Evolutionary conservation across 2,797 vertebrate species (phyloP).

Genomic region (Lindbergichthys nudifrons): DNA sequence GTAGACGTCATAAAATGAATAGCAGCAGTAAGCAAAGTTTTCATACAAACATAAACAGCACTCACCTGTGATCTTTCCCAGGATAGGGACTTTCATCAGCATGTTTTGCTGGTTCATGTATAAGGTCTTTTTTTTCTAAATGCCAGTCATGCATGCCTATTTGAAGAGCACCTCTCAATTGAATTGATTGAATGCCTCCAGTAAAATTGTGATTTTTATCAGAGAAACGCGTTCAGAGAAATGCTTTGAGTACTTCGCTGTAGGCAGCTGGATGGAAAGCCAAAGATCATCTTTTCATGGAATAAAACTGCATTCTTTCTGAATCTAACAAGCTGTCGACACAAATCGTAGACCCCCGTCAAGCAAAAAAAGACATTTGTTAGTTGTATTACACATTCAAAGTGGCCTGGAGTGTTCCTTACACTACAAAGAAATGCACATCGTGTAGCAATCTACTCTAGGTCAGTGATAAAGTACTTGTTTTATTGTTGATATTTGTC

Average conservation of each 20-base stretch:
- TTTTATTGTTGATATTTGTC: constrained; percentile 48
- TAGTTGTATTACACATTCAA: constrained; percentile 39
- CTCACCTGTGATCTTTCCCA: background rate
- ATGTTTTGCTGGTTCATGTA: background rate
- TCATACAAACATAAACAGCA: background rate
- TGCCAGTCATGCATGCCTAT: constrained; percentile 29
- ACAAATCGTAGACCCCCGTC: constrained; percentile 47
- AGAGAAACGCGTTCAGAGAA: constrained; percentile 26
- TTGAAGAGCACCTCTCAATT: constrained; percentile 22
- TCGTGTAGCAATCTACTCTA: background rate
- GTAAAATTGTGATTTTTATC: constrained; percentile 54
- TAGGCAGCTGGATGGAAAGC: constrained; percentile 31
- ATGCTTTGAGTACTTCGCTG: constrained; percentile 18
- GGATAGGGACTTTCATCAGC: constrained; percentile 1
- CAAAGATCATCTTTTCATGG: constrained; percentile 37
- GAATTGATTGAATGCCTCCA: constrained; percentile 36
- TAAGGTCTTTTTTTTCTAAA: constrained; percentile 28
- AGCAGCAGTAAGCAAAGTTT: background rate
- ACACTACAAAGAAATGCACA: constrained; percentile 5
- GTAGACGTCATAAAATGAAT: background rate
- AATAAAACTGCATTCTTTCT: constrained; percentile 32
- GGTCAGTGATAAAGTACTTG: constrained; percentile 24
- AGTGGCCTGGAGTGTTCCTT: constrained; percentile 24
- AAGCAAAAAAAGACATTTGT: constrained; percentile 35
- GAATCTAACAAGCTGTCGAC: constrained; percentile 66